Base-by-base conservation (phyloP, 2,888 invertebrate genomes). In the Hirtodrosophila histrioides region DNA sequence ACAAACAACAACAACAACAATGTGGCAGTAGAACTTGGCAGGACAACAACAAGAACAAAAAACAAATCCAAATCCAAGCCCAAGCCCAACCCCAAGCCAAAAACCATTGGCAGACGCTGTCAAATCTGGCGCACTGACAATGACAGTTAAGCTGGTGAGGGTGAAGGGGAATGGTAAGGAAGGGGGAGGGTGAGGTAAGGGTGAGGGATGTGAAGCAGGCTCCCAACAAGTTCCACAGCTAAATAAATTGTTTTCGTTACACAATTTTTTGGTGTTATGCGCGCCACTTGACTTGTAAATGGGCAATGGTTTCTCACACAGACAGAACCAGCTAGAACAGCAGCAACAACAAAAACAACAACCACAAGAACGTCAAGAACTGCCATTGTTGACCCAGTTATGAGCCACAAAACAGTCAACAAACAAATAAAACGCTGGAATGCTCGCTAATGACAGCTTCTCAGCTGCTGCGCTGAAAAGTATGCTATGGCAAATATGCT, bases 171-270 rank as follows among this genome's bases (percentile, higher is more conserved):
- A 10, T 4, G 6, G 37, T 12, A 27, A 45, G 36, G 11, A 7
- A n/a, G 17, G 17, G 11, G n/a, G 8, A 27, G 6, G 27, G 27
- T n/a, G 27, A 27, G 5, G 27, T 3, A 27, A 4, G 27, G n/a
- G 2, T 29, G 27, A 4, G 4, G 5, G 24, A n/a, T 6, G 9
- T 31, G 11, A 17, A 4, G 12, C 3, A 7, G 12, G 40, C 31
- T 46, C 9, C 53, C 54, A 44, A 56, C 75, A 85, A 74, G 69
- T 74, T 70, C 41, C 58, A 67, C 62, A 65, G 80, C 73, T 64
- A 82, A 85, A 82, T 82, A 82, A 82, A 82, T 82, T 82, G 88
- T 82, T 82, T 85, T 85, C 31, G 88, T 64, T 87, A 82, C 64
- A 85, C 58, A 75, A 80, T 79, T 86, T 86, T 86, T 86, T 84